These are phyloP conservation scores for Encarsia formosa DNA, from an alignment of 2,888 invertebrate genomes.

Conservation along the genomic window DNA sequence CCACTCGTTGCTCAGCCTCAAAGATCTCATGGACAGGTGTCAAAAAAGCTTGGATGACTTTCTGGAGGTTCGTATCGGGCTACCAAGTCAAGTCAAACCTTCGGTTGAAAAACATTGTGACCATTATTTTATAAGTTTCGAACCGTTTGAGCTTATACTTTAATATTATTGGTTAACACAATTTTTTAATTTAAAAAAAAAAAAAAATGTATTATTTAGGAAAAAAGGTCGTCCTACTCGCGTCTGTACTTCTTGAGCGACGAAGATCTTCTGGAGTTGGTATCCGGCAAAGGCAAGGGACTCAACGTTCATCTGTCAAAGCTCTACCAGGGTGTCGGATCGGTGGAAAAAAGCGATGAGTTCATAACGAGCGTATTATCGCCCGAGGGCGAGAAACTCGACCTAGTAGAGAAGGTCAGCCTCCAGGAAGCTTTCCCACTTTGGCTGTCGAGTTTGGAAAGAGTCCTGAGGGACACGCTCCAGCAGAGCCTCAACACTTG, in stretches of 20 bases:
- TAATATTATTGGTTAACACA: constrained; percentile 9
- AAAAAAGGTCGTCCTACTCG: constrained; percentile 90
- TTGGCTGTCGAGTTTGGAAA: constrained; percentile 77
- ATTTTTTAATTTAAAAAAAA: constrained; percentile 1
- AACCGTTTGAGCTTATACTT: too few relatives aligned
- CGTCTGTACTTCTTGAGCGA: constrained; percentile 96
- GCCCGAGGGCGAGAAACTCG: constrained; percentile 60
- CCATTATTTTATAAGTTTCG: too few relatives aligned
- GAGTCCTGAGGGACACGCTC: constrained; percentile 68
- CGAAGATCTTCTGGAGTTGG: constrained; percentile 92
- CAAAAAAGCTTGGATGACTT: constrained; percentile 93
- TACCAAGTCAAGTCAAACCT: too few relatives aligned
- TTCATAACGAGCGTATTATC: constrained; percentile 60
- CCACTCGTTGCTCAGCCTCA: constrained; percentile 67
- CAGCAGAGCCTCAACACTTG: constrained; percentile 42
- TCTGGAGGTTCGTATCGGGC: constrained; percentile 71
- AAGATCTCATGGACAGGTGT: constrained; percentile 85
- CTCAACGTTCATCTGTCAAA: constrained; percentile 93
- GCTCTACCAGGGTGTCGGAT: constrained; percentile 85
- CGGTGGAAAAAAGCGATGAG: constrained; percentile 64
- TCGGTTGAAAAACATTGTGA: too few relatives aligned
- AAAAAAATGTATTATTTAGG: too few relatives aligned
- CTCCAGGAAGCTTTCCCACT: constrained; percentile 52
- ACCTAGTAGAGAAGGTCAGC: constrained; percentile 51
- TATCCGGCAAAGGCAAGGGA: constrained; percentile 52